phyloP scores from a whole-genome alignment of 2,113 vertebrate species.

The Lagopus muta region DNA sequence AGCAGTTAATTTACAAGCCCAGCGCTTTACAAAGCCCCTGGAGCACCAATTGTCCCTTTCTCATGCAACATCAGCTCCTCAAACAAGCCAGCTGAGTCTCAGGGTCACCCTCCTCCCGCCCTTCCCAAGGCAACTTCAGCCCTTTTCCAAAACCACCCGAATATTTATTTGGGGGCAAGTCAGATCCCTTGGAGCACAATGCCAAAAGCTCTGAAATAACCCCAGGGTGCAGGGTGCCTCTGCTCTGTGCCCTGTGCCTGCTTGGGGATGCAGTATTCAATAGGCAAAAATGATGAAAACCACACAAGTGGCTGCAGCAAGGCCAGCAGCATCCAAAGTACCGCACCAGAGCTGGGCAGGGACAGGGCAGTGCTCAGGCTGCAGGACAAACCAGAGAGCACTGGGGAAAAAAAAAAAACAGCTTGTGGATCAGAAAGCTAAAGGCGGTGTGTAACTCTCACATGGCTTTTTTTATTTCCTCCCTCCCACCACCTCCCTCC shows the following conservation, averaged over 20 bases:
- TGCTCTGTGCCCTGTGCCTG: not conserved
- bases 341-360: fast-evolving
- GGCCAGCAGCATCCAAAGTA: not conserved
- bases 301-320: not conserved
- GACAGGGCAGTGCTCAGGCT: fast-evolving
- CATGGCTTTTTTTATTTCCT: not conserved
- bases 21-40: constrained; percentile 48
- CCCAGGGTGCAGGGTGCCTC: not conserved
- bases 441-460: not conserved
- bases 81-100: constrained; percentile 38
- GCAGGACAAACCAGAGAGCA: fast-evolving
- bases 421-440: not conserved
- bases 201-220: not conserved
- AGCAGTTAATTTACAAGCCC: constrained; percentile 70
- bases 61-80: constrained; percentile 47
- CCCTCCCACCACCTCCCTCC: not conserved
- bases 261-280: fast-evolving
- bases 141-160: not conserved
- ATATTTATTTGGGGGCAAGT: not conserved
- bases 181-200: not conserved
- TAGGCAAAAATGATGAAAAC: not conserved
- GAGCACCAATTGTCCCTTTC: constrained; percentile 58
- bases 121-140: constrained; percentile 6
- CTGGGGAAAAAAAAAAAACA: not conserved
- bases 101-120: constrained; percentile 2